Percentiles rank a stretch among this genome's conserved stretches.
Evolutionary conservation across 2,113 vertebrate species (phyloP).

Genomic region (Pelobates fuscus): DNA sequence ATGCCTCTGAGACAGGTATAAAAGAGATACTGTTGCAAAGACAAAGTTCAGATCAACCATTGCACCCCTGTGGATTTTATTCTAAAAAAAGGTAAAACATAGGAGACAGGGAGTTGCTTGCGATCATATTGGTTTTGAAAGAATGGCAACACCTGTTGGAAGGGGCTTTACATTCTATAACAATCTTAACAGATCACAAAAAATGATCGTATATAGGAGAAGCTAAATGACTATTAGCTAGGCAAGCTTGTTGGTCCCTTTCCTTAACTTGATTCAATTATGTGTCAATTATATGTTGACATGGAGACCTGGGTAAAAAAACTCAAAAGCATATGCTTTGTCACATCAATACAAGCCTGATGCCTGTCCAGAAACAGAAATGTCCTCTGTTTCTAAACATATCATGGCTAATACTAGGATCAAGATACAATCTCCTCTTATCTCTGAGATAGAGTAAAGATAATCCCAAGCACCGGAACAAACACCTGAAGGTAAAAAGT

Average conservation of each 20-base stretch:
- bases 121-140: neutral
- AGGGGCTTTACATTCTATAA: neutral
- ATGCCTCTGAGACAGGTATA: neutral
- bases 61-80: neutral
- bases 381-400: too few relatives aligned
- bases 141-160: neutral
- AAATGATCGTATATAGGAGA: neutral
- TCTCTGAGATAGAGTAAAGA: too few relatives aligned
- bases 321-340: too few relatives aligned
- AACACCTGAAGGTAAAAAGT: too few relatives aligned
- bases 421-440: too few relatives aligned
- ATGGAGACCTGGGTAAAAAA: too few relatives aligned
- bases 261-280: neutral
- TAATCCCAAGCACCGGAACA: too few relatives aligned
- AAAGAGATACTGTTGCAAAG: neutral
- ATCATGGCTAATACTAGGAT: too few relatives aligned
- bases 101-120: neutral
- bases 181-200: neutral
- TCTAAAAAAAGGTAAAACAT: neutral
- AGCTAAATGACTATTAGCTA: neutral
- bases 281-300: too few relatives aligned
- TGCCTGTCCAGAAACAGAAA: too few relatives aligned
- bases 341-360: too few relatives aligned
- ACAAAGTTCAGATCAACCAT: neutral
- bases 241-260: neutral